A percentile compares a stretch with the other conserved stretches of the same genome.
Conservation (phyloP, 2,888 invertebrate species). For the Agrotis segetum region DNA sequence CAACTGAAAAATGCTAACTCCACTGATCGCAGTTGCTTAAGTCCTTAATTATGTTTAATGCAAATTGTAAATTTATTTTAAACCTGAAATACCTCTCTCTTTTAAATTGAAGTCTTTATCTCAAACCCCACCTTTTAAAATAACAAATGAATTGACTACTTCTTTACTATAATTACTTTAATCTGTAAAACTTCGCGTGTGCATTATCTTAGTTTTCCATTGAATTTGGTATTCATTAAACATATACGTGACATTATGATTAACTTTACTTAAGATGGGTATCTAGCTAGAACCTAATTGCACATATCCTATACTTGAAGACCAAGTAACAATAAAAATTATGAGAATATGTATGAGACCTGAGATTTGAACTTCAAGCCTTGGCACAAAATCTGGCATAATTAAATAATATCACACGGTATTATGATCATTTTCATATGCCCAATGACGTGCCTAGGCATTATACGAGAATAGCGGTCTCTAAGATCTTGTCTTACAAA, state of each 20-base stretch:
- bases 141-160: constrained; percentile 37
- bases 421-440: constrained; percentile 19
- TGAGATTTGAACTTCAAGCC: constrained; percentile 58
- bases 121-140: not conserved
- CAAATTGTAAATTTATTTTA: not conserved
- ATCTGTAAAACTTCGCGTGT: constrained; percentile 49
- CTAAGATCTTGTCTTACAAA: not conserved
- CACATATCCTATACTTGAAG: constrained; percentile 29
- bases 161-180: constrained; percentile 31
- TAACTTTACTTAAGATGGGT: constrained; percentile 34
- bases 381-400: constrained; percentile 49
- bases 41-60: not conserved
- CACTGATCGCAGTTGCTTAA: no score
- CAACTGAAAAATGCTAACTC: no score
- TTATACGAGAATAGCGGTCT: not conserved
- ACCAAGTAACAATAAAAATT: constrained; percentile 48
- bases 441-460: not conserved
- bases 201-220: constrained; percentile 34
- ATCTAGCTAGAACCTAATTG: constrained; percentile 49
- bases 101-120: constrained; percentile 5
- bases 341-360: constrained; percentile 56
- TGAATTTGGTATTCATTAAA: constrained; percentile 40
- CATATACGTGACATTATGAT: constrained; percentile 53
- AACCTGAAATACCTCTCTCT: not conserved
- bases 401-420: constrained; percentile 8